These are phyloP conservation scores for Dendronephthya gigantea DNA, from an alignment of 64 coral and sea anemone genomes.

Conservation along the genomic window DNA sequence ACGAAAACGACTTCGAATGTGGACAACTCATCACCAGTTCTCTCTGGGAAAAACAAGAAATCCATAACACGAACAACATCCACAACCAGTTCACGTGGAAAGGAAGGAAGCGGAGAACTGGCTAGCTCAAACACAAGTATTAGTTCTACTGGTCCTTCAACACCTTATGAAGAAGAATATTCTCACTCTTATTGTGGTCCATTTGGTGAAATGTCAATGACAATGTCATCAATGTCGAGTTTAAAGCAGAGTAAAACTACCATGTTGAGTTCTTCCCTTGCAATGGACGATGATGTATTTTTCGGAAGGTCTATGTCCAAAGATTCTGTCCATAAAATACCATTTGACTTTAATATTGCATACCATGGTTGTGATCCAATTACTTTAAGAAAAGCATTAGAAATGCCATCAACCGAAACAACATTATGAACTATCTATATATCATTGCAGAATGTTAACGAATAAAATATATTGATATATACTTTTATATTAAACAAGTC, in stretches of 20 bases:
- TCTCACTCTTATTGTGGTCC: not conserved
- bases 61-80: not conserved
- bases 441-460: not conserved
- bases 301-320: not conserved
- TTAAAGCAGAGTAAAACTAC: constrained; percentile 7
- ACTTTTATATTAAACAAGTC: not conserved
- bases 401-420: constrained; percentile 6
- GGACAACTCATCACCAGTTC: not conserved
- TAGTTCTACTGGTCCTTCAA: not conserved
- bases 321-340: not conserved
- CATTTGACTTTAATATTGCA: not conserved
- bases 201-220: not conserved
- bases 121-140: not conserved
- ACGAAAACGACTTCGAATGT: not conserved
- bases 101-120: not conserved
- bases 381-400: not conserved
- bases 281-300: not conserved
- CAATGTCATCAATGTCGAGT: not conserved
- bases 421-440: not conserved
- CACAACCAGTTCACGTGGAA: not conserved
- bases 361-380: constrained; percentile 17
- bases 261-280: not conserved
- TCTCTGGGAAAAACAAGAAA: not conserved
- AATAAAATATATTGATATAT: not conserved
- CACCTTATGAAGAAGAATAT: constrained; percentile 6